Evolutionary conservation across 2,797 vertebrate genomes (phyloP), one percentile per base, ranked within the genome.

Genomic region (Siniperca scherzeri): DNA sequence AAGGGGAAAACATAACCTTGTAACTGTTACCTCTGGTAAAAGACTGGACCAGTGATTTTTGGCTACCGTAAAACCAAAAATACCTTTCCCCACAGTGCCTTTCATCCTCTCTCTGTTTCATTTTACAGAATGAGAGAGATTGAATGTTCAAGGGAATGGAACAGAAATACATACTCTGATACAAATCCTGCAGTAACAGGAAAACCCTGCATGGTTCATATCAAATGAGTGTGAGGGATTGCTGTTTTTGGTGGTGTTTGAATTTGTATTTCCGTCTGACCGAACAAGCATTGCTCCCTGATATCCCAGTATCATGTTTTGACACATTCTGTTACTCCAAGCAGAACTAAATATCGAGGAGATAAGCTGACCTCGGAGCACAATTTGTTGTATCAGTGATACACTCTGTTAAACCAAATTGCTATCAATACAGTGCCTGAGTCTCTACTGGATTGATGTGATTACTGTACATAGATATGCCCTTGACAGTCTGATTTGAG

Each of bases 251-350:
- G 5, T 56, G 16, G 19, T 65, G 74, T 87, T 85, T 87, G 78
- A 89, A 87, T 91, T 87, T 89, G 71, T 90, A 81, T 87, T 87
- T 86, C 77, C 25, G 70, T 74, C 80, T 83, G 80, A 87, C 53
- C 33, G 68, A 88, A 89, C 73, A 85, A 57, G 80, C 69, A 57
- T 73, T 40, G 65, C 81, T 76, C 52, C 59, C 77, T 73, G 81
- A 86, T 87, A 84, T 82, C 70, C 74, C 70, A 14, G 46, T 89
- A 86, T 93, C 86, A 87, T 85, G 76, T 90, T 87, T 86, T 90
- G 82, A 88, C 87, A 89, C 87, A 88, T 88, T 88, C 68, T 84
- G 80, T 80, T 83, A 83, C 80, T 84, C 66, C 72, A 72, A 77
- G 71, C 80, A 70, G 80, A 91, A 86, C 64, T 59, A 80, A 79